phyloP scores from a whole-genome alignment of 1,140 invertebrate genomes.

The Danaus melanippus region DNA sequence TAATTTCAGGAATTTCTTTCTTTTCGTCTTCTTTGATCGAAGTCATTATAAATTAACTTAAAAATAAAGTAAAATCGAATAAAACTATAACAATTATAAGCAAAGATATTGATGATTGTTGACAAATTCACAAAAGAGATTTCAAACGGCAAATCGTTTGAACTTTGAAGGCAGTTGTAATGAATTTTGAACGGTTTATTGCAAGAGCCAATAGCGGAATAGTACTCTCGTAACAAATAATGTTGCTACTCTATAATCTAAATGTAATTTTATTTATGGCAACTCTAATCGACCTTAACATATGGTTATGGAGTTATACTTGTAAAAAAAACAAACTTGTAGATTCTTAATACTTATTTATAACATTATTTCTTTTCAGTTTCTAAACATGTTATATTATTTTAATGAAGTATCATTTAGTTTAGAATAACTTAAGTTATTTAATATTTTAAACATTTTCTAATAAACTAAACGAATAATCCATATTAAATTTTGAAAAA shows the following conservation, averaged over 20 bases:
- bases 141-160: constrained; percentile 61
- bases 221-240: neutral
- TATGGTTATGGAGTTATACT: too few species aligned
- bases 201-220: neutral
- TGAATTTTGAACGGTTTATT: constrained; percentile 9
- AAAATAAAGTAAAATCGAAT: constrained; percentile 57
- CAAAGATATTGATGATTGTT: constrained; percentile 47
- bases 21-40: constrained; percentile 77
- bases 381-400: too few species aligned
- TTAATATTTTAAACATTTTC: too few species aligned
- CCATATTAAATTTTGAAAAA: too few species aligned
- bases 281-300: too few species aligned
- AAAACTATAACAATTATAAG: constrained; percentile 44
- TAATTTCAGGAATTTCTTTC: constrained; percentile 86
- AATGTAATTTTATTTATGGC: too few species aligned
- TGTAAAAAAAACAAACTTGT: too few species aligned
- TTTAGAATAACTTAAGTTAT: too few species aligned
- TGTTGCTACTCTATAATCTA: constrained; percentile 5
- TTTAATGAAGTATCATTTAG: too few species aligned
- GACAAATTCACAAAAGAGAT: constrained; percentile 58
- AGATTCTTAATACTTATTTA: too few species aligned
- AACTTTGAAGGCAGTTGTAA: constrained; percentile 47
- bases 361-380: too few species aligned
- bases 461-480: too few species aligned
- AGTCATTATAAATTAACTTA: constrained; percentile 71